Percentiles rank a stretch among this genome's conserved stretches.
phyloP scores from a whole-genome alignment of 2,113 vertebrate species.

The human (Homo sapiens) region DNA sequence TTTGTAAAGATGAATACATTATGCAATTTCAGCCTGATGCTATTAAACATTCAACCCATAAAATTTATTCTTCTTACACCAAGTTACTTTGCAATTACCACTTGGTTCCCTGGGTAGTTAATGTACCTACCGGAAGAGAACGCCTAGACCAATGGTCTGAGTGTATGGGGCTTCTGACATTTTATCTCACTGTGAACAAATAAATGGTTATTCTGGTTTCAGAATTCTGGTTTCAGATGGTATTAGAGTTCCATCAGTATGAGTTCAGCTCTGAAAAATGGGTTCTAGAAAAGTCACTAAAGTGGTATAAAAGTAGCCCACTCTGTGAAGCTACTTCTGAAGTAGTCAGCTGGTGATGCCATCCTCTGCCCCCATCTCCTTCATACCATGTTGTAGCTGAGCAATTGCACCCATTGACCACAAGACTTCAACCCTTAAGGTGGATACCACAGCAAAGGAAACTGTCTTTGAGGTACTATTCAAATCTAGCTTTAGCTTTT shows the following conservation, averaged over 20 bases:
- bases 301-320: too few relatives aligned
- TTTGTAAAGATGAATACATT: neutral
- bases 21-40: neutral
- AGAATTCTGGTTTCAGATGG: neutral
- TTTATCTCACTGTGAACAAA: neutral
- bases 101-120: neutral
- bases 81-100: neutral
- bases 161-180: neutral
- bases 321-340: neutral
- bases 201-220: neutral
- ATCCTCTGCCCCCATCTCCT: fast-evolving
- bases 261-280: neutral
- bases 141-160: neutral
- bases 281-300: neutral
- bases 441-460: neutral
- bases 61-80: neutral
- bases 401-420: neutral
- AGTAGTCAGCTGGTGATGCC: neutral
- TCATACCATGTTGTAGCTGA: neutral
- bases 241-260: neutral
- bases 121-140: neutral
- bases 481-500: neutral
- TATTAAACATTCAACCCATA: neutral
- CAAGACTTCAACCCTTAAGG: neutral
- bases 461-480: neutral